Percentiles rank a stretch among this genome's conserved stretches.
Evolutionary conservation across 2,888 invertebrate genomes (phyloP).

Genomic region (Scotopteryx bipunctaria): DNA sequence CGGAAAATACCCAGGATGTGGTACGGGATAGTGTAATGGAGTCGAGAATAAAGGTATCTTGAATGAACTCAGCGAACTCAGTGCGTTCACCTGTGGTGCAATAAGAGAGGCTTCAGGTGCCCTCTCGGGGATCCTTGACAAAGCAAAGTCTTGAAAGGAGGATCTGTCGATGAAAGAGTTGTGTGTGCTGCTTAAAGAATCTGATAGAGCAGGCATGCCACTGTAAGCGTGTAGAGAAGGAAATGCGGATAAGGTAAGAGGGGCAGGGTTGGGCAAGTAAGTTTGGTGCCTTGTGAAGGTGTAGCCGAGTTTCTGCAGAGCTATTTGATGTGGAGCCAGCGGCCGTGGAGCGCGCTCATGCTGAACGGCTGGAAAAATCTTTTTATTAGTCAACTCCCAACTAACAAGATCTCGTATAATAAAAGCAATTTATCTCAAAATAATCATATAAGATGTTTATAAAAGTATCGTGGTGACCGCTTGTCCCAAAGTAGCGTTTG

Average conservation of each 20-base stretch:
- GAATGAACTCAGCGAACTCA: constrained; percentile 57
- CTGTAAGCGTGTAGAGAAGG: constrained; percentile 57
- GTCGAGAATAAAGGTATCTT: constrained; percentile 69
- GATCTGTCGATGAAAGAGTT: constrained; percentile 56
- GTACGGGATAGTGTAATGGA: constrained; percentile 64
- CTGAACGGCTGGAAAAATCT: constrained; percentile 88
- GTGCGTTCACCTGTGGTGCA: constrained; percentile 46
- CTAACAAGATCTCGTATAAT: background rate
- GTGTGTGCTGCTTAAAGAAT: constrained; percentile 45
- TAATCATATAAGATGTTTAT: no score
- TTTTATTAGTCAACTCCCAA: background rate
- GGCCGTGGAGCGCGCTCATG: constrained; percentile 93
- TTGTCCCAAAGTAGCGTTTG: no score
- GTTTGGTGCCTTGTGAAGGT: constrained; percentile 62
- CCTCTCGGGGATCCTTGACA: constrained; percentile 55
- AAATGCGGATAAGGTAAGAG: constrained; percentile 56
- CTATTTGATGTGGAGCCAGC: constrained; percentile 59
- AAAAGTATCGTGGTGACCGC: no score
- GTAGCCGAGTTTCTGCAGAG: constrained; percentile 76
- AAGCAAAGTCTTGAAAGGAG: constrained; percentile 58
- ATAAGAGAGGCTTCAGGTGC: constrained; percentile 53
- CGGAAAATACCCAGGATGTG: constrained; percentile 72
- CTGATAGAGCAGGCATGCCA: constrained; percentile 51
- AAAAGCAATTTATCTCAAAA: no score
- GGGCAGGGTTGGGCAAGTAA: constrained; percentile 51